Base-by-base conservation (phyloP, 2,113 vertebrate genomes). In the Peromyscus leucopus region DNA sequence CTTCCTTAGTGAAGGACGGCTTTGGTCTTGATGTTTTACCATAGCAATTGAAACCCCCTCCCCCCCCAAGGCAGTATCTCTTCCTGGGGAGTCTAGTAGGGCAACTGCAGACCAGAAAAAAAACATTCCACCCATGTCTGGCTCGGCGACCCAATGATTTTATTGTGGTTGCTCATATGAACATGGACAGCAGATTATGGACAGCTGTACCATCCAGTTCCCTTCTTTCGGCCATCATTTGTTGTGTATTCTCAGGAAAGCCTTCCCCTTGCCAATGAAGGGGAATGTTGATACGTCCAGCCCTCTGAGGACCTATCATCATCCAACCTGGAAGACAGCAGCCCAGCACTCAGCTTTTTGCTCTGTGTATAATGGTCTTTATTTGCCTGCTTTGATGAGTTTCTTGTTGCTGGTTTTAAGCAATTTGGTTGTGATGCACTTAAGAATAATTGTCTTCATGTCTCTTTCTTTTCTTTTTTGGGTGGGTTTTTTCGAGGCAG, bases 351-450 rank as follows among this genome's bases (percentile, higher is more conserved):
- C 7, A 10, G 0, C 5, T 86, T 78, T 82, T 67, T 92, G 82
- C 31, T 46, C 39, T 67, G 11, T 11, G 61, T 85, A 36, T 90
- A 87, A 79, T 24, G 12, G 33, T 82, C 85, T 39, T 59, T 83
- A n/a, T 89, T n/a, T 83, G 91, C 17, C 8, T 89, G 61, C 2
- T 46, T 90, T 97, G 36, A 89, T 69, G 5, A 22, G 84, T 95
- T 95, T 67, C 67, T 80, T 59, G 15, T 63, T 89, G 19, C 7
- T 91, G 5, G 55, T 88, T 94, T 95, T 93, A 95, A 90, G 12
- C 48, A 79, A 17, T 94, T 94, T 72, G 63, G 55, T 63, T 69
- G 15, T 80, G 22, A 80, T 84, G 17, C 59, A 24, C 21, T 71
- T 75, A 57, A 91, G 22, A 46, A 80, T 90, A 87, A 92, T 42